These are phyloP conservation scores for Microchirus variegatus DNA, from an alignment of 2,797 vertebrate species.

Conservation along the genomic window DNA sequence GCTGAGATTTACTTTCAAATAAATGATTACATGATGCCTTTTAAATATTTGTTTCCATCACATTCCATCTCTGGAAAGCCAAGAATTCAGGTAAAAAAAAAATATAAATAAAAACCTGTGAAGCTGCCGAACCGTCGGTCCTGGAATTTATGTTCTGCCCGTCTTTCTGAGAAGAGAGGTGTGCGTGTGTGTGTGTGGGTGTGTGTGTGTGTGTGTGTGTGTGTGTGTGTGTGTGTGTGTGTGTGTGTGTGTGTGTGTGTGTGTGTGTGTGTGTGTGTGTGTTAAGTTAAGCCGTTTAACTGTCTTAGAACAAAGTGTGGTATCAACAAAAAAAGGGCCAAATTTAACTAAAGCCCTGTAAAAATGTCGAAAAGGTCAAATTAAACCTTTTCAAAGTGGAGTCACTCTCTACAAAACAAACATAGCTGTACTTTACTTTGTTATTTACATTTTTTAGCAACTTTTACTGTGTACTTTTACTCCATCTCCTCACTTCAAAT, in stretches of 20 bases:
- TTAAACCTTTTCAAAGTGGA: neutral
- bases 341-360: neutral
- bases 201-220: neutral
- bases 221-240: neutral
- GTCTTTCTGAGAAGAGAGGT: neutral
- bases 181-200: neutral
- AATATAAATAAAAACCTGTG: neutral
- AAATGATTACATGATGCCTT: neutral
- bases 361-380: neutral
- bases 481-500: too few relatives aligned
- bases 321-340: slow-evolving; percentile 5
- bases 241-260: neutral
- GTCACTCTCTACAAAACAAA: too few relatives aligned
- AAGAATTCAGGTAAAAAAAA: slow-evolving; percentile 13
- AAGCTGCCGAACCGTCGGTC: neutral
- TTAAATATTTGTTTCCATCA: neutral
- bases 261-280: neutral
- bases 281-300: slow-evolving; percentile 20
- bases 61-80: slow-evolving; percentile 4
- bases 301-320: slow-evolving; percentile 10
- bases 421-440: too few relatives aligned
- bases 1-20: neutral
- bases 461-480: too few relatives aligned
- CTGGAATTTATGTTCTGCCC: slow-evolving; percentile 25
- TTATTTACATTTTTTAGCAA: too few relatives aligned